Conservation (phyloP, 2,888 invertebrate genomes). For the Hydroisotoma schaefferi region DNA sequence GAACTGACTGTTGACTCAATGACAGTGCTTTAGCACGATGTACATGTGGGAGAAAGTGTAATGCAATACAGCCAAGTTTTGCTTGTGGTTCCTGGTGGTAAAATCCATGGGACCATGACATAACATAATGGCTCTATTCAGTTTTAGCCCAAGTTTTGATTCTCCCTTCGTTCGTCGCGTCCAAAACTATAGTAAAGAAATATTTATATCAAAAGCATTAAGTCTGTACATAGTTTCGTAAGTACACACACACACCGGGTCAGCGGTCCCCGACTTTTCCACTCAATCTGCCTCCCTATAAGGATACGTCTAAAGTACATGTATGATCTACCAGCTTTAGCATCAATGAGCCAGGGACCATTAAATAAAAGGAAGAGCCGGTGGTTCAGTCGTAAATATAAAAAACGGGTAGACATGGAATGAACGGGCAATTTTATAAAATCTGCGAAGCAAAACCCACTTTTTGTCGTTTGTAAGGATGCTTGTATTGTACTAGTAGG, state of each 20-base stretch:
- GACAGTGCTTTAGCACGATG: no score
- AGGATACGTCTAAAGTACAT: no score
- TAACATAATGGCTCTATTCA: conserved; percentile 15
- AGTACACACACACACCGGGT: conserved; percentile 2
- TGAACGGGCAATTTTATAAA: neutral
- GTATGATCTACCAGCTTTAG: no score
- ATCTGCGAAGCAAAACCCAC: neutral
- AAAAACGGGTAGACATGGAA: no score
- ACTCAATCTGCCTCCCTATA: neutral
- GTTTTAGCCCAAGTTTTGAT: neutral
- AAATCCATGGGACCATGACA: conserved; percentile 15
- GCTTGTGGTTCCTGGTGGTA: neutral
- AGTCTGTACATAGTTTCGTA: no score
- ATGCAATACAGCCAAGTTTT: neutral
- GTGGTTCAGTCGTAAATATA: neutral
- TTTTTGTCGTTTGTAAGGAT: neutral
- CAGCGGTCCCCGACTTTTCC: neutral
- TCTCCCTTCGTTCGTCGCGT: neutral
- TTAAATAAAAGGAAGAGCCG: conserved; percentile 2
- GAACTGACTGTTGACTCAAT: no score
- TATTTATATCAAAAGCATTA: no score
- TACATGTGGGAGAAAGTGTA: conserved; percentile 4
- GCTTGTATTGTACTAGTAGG: no score
- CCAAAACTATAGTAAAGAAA: no score
- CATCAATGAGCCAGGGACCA: no score